Evolutionary conservation across 2,113 vertebrate genomes (phyloP).

Genomic region (Channa argus): DNA sequence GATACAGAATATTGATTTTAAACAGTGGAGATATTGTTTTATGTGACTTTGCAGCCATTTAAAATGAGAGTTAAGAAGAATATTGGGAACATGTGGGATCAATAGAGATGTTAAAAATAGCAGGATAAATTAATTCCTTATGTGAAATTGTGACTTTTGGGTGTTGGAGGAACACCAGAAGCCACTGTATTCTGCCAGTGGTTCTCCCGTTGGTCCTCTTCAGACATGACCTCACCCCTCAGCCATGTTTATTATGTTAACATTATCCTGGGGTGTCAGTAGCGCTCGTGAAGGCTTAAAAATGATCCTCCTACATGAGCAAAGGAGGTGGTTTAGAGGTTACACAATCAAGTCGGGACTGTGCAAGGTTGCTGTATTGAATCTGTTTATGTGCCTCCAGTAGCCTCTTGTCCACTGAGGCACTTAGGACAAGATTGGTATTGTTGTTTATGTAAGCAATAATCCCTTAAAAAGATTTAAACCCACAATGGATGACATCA

Average conservation of each 20-base stretch:
- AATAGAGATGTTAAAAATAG: constrained; percentile 33
- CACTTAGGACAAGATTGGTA: too few species aligned
- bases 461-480: too few species aligned
- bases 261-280: constrained; percentile 73
- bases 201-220: constrained; percentile 60
- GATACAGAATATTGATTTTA: neutral
- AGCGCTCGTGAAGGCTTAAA: constrained; percentile 63
- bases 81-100: constrained; percentile 35
- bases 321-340: constrained; percentile 19
- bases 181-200: constrained; percentile 18
- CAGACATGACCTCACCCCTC: constrained; percentile 87
- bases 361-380: neutral
- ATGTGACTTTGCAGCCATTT: constrained; percentile 2
- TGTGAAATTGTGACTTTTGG: constrained; percentile 21
- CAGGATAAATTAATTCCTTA: constrained; percentile 12
- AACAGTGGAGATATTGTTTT: constrained; percentile 9
- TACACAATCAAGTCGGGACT: neutral
- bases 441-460: too few species aligned
- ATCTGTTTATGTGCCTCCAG: constrained; percentile 1
- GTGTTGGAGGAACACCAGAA: constrained; percentile 50
- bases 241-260: constrained; percentile 84
- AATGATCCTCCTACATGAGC: neutral
- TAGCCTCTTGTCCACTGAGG: too few species aligned
- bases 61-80: constrained; percentile 2
- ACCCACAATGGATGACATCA: too few species aligned